Evolutionary conservation across 2,797 vertebrate species (phyloP), one percentile per base, ranked within the genome.

Genomic region (Saxicola maurus): DNA sequence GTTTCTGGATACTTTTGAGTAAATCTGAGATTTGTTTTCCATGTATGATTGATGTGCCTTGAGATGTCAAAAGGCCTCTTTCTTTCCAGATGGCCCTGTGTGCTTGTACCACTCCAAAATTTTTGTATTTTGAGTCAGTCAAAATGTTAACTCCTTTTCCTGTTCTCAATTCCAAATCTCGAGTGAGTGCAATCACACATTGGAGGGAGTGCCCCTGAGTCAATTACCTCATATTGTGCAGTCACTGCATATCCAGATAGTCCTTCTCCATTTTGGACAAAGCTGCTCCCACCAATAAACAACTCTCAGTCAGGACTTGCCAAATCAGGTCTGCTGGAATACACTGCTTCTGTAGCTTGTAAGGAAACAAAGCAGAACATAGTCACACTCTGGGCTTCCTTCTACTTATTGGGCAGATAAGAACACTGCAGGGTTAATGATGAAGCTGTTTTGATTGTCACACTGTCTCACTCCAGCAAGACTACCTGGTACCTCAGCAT

Each of bases 31-130:
- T 46, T 14, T 33, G 24, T 13, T 31, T 67, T 67, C 40, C 5
- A 5, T 33, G 17, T 60, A 53, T 46, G 38, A 31, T 67, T 0
- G 0, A 25, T 0, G 6, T 67, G 30, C 46, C 24, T 53, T 46
- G 24, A 53, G 46, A 25, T 33, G 33, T 46, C 30, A 5, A 46
- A 67, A 75, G 30, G 17, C 46, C 33, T 60, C 53, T 75, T 52
- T 45, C 13, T 52, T 75, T 52, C 33, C 38, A 30, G 46, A 46
- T 52, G 46, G 20, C 20, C 33, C 20, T 14, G 19, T 30, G 2
- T 67, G 13, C 9, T 21, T 30, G 17, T 5, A 17, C 13, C 28
- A 15, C 40, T 75, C 38, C 38, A 30, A 33, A 52, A 40, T 24
- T 5, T 45, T n/a, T 28, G 4, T 33, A 10, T 53, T 60, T 60